Evolutionary conservation across 2,888 invertebrate genomes (phyloP).

Genomic region (Archips xylosteana): DNA sequence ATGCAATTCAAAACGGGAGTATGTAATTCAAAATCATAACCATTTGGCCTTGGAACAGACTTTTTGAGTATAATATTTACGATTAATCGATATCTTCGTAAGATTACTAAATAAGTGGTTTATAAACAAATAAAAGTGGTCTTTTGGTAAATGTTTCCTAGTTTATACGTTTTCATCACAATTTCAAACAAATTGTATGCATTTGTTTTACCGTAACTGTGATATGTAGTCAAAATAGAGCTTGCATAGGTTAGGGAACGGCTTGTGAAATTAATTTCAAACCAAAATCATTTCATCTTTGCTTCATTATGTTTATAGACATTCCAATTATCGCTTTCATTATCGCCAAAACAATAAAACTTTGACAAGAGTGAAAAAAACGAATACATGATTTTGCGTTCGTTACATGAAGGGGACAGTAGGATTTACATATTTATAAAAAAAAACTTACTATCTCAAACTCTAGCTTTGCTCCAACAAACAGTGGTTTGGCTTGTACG

Average conservation of each 20-base stretch:
- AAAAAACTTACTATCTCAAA: neutral
- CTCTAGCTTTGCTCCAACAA: too few species aligned
- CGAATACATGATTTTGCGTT: neutral
- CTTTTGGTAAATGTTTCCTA: slow-evolving; percentile 27
- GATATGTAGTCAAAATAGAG: slow-evolving; percentile 74
- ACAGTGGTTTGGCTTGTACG: too few species aligned
- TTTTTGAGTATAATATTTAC: slow-evolving; percentile 8
- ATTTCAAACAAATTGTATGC: slow-evolving; percentile 55
- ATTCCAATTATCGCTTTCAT: slow-evolving; percentile 45
- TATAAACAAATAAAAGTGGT: neutral
- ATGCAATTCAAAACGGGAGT: slow-evolving; percentile 5
- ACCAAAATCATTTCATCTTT: slow-evolving; percentile 19
- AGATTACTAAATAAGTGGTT: slow-evolving; percentile 17
- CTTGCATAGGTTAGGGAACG: slow-evolving; percentile 57
- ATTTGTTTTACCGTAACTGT: slow-evolving; percentile 80
- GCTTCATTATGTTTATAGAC: slow-evolving; percentile 37
- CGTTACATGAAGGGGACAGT: neutral
- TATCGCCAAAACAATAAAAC: neutral
- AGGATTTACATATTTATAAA: too few species aligned
- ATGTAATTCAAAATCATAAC: slow-evolving; percentile 4
- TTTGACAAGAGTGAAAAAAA: neutral
- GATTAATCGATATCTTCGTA: slow-evolving; percentile 4
- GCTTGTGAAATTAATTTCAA: slow-evolving; percentile 17
- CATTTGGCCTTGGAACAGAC: slow-evolving; percentile 27
- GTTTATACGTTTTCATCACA: slow-evolving; percentile 30